Percentiles rank a stretch among this genome's conserved stretches.
Evolutionary conservation across 2,888 invertebrate species (phyloP).

Genomic region (Dascillus cervinus): DNA sequence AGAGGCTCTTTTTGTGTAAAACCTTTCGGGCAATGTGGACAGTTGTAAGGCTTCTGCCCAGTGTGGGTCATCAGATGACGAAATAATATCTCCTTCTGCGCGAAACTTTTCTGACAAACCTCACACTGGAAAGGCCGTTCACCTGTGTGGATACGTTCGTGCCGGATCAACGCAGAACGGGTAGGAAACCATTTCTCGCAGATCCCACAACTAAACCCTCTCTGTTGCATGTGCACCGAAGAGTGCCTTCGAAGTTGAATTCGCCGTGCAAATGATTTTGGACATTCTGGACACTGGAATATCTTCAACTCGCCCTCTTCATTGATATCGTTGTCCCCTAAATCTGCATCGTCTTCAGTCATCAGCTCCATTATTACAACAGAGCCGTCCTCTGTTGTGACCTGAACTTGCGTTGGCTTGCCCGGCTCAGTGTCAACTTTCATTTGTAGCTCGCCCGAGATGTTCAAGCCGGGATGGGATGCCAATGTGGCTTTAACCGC

Average conservation of each 20-base stretch:
- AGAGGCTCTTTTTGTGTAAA: conserved; percentile 68
- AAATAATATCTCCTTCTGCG: conserved; percentile 64
- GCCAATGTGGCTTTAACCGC: conserved; percentile 41
- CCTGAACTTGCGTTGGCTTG: conserved; percentile 40
- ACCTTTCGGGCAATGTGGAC: conserved; percentile 56
- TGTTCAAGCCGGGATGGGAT: conserved; percentile 34
- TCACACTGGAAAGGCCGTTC: conserved; percentile 48
- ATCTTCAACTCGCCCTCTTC: conserved; percentile 42
- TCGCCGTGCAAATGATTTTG: conserved; percentile 54
- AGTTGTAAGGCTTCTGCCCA: conserved; percentile 58
- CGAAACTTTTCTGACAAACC: conserved; percentile 55
- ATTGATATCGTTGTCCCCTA: conserved; percentile 24
- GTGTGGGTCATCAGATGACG: conserved; percentile 55
- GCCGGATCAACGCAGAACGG: conserved; percentile 57
- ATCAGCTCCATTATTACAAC: conserved; percentile 43
- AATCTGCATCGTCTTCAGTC: conserved; percentile 34
- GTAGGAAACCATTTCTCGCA: conserved; percentile 64
- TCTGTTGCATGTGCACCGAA: conserved; percentile 53
- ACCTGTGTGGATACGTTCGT: conserved; percentile 62
- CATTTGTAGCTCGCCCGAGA: conserved; percentile 37
- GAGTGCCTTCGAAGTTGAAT: conserved; percentile 54
- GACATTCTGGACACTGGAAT: conserved; percentile 56
- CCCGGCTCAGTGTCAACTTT: conserved; percentile 36
- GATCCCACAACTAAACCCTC: conserved; percentile 50
- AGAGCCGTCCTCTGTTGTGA: conserved; percentile 43